Percentiles rank a stretch among this genome's conserved stretches.
Conservation (phyloP, 1,140 invertebrate species). For the Drosophila guanche region DNA sequence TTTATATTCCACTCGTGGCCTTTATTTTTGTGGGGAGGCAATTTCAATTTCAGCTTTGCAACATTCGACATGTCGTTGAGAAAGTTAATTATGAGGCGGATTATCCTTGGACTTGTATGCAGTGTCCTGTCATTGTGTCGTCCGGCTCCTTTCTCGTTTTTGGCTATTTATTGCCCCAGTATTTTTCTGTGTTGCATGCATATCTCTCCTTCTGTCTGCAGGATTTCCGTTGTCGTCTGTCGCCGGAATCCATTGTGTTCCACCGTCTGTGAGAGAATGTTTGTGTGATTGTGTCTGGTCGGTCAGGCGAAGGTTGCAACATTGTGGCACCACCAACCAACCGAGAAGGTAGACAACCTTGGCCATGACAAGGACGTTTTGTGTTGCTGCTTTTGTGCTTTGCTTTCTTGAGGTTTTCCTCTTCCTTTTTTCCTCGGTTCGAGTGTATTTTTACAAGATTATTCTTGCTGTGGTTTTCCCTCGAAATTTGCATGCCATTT, state of each 20-base stretch:
- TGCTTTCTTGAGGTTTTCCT: conserved; percentile 21
- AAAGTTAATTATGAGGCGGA: conserved; percentile 69
- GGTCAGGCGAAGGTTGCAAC: conserved; percentile 31
- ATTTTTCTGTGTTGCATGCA: conserved; percentile 16
- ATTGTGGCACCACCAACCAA: conserved; percentile 29
- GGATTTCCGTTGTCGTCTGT: conserved; percentile 28
- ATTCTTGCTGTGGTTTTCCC: conserved; percentile 12
- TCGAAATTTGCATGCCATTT: background rate
- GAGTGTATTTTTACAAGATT: background rate
- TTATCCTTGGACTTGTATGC: conserved; percentile 72
- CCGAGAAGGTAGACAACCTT: conserved; percentile 49
- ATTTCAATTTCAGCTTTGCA: conserved; percentile 72
- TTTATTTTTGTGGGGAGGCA: conserved; percentile 19
- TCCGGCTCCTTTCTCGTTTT: background rate
- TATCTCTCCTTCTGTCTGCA: conserved; percentile 30
- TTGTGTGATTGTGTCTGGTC: conserved; percentile 28
- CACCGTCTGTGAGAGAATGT: conserved; percentile 8
- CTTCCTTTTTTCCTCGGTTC: background rate
- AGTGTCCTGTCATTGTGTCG: conserved; percentile 42
- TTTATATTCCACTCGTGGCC: conserved; percentile 30
- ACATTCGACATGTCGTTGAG: conserved; percentile 58
- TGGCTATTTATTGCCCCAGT: conserved; percentile 43
- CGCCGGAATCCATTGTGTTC: conserved; percentile 40
- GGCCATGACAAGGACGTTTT: conserved; percentile 39
- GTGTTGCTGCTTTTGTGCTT: conserved; percentile 22